Conservation (phyloP, 1,140 invertebrate genomes). For the Drosophila navojoa region DNA sequence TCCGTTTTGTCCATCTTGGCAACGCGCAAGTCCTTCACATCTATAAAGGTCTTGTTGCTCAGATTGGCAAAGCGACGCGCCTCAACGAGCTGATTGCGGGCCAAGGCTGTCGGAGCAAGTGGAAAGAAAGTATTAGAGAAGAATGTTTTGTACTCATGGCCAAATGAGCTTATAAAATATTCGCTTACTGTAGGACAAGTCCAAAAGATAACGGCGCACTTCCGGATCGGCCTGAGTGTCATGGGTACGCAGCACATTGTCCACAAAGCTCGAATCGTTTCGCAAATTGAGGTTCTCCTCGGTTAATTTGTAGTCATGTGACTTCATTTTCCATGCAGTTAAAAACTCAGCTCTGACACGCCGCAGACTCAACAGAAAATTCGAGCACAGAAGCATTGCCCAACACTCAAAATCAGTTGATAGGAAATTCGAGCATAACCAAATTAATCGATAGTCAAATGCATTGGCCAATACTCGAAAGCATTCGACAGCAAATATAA, state of each 20-base stretch:
- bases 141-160: no score
- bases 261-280: constrained; percentile 11
- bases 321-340: neutral
- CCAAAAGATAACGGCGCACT: constrained; percentile 21
- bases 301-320: neutral
- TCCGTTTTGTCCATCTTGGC: constrained; percentile 18
- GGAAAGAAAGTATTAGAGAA: no score
- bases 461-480: neutral
- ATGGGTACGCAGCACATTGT: neutral
- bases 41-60: constrained; percentile 7
- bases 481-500: no score
- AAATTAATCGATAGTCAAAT: neutral
- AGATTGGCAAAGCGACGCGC: constrained; percentile 30
- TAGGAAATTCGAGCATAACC: neutral
- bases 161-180: no score
- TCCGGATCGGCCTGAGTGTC: neutral
- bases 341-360: neutral
- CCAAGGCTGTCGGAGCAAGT: constrained; percentile 13
- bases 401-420: constrained; percentile 8
- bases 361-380: neutral
- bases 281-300: neutral
- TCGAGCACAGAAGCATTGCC: neutral
- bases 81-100: constrained; percentile 12
- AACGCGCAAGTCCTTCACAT: constrained; percentile 9
- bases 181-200: constrained; percentile 33